Evolutionary conservation across 2,888 invertebrate species (phyloP).

Genomic region (Coenonympha glycerion): DNA sequence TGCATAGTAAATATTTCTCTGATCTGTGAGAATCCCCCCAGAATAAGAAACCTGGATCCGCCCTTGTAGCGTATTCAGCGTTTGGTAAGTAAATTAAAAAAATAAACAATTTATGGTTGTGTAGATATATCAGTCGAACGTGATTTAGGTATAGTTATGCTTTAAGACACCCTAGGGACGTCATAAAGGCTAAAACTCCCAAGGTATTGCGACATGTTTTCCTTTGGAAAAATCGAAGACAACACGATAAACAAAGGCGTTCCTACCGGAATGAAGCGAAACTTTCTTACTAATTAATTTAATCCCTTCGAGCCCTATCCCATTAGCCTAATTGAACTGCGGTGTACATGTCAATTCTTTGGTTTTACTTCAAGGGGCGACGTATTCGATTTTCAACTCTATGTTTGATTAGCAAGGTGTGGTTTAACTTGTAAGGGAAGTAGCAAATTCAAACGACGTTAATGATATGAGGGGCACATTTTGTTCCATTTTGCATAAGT

Average conservation of each 20-base stretch:
- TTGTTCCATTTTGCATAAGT: conserved; percentile 68
- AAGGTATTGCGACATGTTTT: neutral
- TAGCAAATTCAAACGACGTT: conserved; percentile 44
- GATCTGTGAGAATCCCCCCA: too few relatives aligned
- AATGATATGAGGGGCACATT: conserved; percentile 62
- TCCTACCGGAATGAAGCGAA: conserved; percentile 63
- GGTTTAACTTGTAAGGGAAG: conserved; percentile 24
- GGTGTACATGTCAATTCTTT: conserved; percentile 75
- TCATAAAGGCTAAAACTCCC: too few relatives aligned
- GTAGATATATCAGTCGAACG: too few relatives aligned
- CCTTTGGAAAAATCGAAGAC: conserved; percentile 37
- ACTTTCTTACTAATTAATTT: conserved; percentile 76
- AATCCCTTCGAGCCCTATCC: conserved; percentile 73
- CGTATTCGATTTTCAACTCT: conserved; percentile 34
- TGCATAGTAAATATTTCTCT: too few relatives aligned
- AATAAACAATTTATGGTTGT: too few relatives aligned
- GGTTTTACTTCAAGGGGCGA: conserved; percentile 38
- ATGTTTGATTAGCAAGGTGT: conserved; percentile 12
- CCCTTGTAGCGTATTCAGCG: too few relatives aligned
- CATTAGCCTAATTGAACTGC: conserved; percentile 75
- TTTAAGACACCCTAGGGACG: too few relatives aligned
- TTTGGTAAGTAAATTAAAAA: too few relatives aligned
- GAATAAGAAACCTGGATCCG: too few relatives aligned
- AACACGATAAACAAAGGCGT: conserved; percentile 64
- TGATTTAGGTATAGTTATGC: too few relatives aligned